Percentiles rank a stretch among this genome's conserved stretches.
Conservation (phyloP, 2,113 vertebrate genomes). For the Condylura cristata region DNA sequence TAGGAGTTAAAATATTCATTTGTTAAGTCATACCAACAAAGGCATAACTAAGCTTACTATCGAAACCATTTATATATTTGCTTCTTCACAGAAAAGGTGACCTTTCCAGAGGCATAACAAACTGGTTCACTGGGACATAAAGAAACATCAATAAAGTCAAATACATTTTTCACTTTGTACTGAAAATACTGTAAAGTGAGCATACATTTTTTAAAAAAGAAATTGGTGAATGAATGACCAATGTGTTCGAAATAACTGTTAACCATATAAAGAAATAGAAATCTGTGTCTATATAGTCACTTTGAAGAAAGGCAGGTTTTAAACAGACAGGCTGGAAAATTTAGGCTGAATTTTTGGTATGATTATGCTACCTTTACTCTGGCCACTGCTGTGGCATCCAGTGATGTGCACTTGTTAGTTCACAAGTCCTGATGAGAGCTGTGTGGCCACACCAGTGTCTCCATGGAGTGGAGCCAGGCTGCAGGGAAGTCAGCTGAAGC, state of each 20-base stretch:
- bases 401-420: rapidly evolving
- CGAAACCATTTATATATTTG: background rate
- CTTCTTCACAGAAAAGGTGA: constrained; percentile 30
- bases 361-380: background rate
- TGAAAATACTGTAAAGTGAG: background rate
- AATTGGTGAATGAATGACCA: constrained; percentile 36
- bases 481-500: background rate
- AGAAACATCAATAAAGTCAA: constrained; percentile 12
- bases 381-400: background rate
- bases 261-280: constrained; percentile 21
- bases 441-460: rapidly evolving
- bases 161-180: constrained; percentile 18
- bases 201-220: background rate
- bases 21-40: background rate
- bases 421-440: background rate
- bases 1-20: background rate
- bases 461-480: rapidly evolving
- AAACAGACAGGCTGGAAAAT: background rate
- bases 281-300: background rate
- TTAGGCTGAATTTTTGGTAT: background rate
- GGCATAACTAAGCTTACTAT: background rate
- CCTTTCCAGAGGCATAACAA: background rate
- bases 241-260: background rate
- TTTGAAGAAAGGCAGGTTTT: background rate
- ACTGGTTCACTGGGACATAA: background rate